These are phyloP conservation scores for Eubucco bourcierii DNA, from an alignment of 2,113 vertebrate species.

Conservation along the genomic window DNA sequence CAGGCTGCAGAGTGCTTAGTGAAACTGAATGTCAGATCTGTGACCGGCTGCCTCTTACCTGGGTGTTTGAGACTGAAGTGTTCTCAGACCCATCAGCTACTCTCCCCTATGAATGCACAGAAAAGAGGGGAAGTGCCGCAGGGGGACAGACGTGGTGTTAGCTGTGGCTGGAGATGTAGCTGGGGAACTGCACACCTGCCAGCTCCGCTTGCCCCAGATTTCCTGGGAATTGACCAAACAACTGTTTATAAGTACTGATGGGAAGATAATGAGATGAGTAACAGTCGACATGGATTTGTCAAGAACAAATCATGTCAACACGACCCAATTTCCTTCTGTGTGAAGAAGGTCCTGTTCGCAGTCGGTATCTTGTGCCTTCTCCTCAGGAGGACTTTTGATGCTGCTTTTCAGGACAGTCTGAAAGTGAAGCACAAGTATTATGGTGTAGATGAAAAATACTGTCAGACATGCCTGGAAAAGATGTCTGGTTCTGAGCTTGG, in stretches of 20 bases:
- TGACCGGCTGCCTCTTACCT: not conserved
- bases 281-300: constrained; percentile 53
- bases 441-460: not conserved
- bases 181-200: constrained; percentile 54
- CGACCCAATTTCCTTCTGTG: constrained; percentile 37
- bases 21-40: not conserved
- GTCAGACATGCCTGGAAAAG: not conserved
- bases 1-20: not conserved
- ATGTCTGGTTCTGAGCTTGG: not conserved
- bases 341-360: constrained; percentile 21
- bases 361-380: not conserved
- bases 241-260: constrained; percentile 44
- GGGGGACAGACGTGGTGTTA: not conserved
- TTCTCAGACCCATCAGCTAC: not conserved
- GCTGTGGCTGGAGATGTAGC: not conserved
- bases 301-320: constrained; percentile 43
- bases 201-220: constrained; percentile 48
- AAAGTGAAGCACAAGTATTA: not conserved
- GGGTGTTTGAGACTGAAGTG: not conserved
- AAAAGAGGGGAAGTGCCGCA: accelerated
- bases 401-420: not conserved
- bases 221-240: constrained; percentile 63
- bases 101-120: not conserved
- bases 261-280: constrained; percentile 57
- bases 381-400: not conserved